Conservation (phyloP, 92 coral and sea anemone species). For the Palythoa caribaeorum region DNA sequence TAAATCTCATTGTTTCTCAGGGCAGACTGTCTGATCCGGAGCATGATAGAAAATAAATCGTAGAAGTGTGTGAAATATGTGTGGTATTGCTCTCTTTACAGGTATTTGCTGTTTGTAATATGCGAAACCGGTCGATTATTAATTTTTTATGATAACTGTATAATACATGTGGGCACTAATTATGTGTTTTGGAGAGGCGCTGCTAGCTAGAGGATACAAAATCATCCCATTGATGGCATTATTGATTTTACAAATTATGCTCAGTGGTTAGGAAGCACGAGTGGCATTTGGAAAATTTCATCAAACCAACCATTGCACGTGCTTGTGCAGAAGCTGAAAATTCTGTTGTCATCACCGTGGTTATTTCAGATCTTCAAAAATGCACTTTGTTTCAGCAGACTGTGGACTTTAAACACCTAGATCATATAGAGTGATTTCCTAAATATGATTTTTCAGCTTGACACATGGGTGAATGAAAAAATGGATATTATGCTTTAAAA, state of each 20-base stretch:
- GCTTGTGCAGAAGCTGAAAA: neutral
- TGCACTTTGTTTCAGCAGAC: too few species aligned
- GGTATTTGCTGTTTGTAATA: neutral
- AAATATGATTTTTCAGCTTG: too few species aligned
- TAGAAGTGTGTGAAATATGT: neutral
- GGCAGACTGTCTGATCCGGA: neutral
- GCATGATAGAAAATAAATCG: constrained; percentile 1
- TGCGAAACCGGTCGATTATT: neutral
- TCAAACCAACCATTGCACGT: neutral
- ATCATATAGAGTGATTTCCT: too few species aligned
- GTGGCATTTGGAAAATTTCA: neutral
- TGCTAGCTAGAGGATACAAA: neutral
- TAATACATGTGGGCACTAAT: neutral
- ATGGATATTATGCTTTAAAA: too few species aligned
- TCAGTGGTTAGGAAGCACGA: neutral
- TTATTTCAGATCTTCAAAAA: too few species aligned
- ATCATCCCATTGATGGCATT: neutral
- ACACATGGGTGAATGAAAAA: too few species aligned
- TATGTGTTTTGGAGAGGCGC: neutral
- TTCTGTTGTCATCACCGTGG: too few species aligned
- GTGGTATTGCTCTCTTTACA: neutral
- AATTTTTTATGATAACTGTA: neutral
- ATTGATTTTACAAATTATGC: neutral
- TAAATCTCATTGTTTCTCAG: neutral
- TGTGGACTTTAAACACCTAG: too few species aligned